Evolutionary conservation across 2,888 invertebrate species (phyloP).

Genomic region (Lasioglossum pauxillum): DNA sequence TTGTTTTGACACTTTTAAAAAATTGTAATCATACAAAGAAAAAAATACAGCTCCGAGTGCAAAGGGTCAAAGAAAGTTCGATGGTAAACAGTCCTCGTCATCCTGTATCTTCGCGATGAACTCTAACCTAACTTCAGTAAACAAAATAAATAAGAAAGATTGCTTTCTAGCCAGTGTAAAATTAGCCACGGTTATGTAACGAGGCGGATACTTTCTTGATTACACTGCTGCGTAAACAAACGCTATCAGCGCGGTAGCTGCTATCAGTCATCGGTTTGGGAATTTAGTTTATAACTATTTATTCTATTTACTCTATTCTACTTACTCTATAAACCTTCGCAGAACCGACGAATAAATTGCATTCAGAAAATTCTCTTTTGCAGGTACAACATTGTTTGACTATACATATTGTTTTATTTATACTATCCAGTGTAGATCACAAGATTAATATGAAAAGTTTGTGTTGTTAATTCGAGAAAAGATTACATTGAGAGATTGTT

Average conservation of each 20-base stretch:
- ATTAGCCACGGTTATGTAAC: not conserved
- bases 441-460: not conserved
- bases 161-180: not conserved
- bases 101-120: not conserved
- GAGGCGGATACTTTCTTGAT: not conserved
- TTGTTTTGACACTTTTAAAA: too few relatives aligned
- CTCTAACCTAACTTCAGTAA: not conserved
- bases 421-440: not conserved
- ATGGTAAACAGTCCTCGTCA: not conserved
- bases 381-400: not conserved
- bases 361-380: not conserved
- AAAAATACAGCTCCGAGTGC: too few relatives aligned
- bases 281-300: not conserved
- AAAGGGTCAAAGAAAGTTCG: too few relatives aligned
- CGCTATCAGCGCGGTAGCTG: not conserved
- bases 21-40: too few relatives aligned
- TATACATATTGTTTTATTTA: not conserved
- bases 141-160: not conserved
- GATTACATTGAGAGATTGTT: slow-evolving; percentile 47
- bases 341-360: not conserved
- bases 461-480: not conserved
- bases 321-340: not conserved
- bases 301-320: too few relatives aligned
- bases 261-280: not conserved
- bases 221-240: not conserved